Conservation (phyloP, 2,113 vertebrate species). For the Lates calcarifer region DNA sequence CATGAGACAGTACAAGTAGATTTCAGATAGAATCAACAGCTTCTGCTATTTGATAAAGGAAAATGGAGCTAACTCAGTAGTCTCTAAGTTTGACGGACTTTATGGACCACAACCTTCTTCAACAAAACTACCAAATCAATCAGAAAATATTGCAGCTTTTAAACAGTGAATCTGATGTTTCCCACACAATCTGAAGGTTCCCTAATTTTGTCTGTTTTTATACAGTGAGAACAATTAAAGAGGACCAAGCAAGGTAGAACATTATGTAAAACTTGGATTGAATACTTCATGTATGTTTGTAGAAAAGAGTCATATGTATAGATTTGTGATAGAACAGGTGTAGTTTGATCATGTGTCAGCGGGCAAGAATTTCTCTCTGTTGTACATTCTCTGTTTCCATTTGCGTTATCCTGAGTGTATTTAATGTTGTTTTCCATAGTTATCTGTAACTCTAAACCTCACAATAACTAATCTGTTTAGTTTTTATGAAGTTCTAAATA, state of each 20-base stretch:
- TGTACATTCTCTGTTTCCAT: slow-evolving; percentile 75
- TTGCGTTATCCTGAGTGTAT: slow-evolving; percentile 63
- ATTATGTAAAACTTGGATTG: slow-evolving; percentile 53
- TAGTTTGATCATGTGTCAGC: slow-evolving; percentile 57
- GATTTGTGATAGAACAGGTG: slow-evolving; percentile 68
- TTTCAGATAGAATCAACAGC: slow-evolving; percentile 31
- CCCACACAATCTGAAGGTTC: slow-evolving; percentile 38
- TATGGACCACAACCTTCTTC: slow-evolving; percentile 20
- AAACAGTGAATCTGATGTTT: slow-evolving; percentile 19
- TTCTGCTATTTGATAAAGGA: not conserved
- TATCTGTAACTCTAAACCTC: slow-evolving; percentile 57
- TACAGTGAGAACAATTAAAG: slow-evolving; percentile 20
- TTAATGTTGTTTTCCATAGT: slow-evolving; percentile 73
- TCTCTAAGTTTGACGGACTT: slow-evolving; percentile 13
- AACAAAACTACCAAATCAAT: slow-evolving; percentile 21
- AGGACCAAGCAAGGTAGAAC: slow-evolving; percentile 14
- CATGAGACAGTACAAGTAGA: slow-evolving; percentile 76
- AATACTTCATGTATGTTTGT: slow-evolving; percentile 63
- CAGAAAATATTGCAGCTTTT: slow-evolving; percentile 25
- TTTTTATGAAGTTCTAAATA: slow-evolving; percentile 68
- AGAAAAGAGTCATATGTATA: slow-evolving; percentile 69
- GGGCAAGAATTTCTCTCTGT: slow-evolving; percentile 58
- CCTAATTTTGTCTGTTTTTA: slow-evolving; percentile 8
- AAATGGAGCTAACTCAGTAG: slow-evolving; percentile 8
- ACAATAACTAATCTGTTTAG: slow-evolving; percentile 45